phyloP scores from a whole-genome alignment of 1,140 invertebrate genomes.

The Drosophila auraria region DNA sequence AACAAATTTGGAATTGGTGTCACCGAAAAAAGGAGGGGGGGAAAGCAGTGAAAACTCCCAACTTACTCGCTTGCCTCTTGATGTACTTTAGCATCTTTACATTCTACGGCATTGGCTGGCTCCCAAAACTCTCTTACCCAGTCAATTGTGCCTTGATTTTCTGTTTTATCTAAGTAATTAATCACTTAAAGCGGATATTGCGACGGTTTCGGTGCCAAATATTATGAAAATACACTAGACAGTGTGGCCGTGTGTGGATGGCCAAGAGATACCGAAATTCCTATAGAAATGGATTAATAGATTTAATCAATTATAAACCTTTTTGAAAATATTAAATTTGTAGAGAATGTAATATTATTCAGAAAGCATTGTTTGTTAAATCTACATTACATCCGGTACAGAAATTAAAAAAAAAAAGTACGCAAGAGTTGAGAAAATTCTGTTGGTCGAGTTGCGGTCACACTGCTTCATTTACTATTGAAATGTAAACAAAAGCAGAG shows the following conservation, averaged over 20 bases:
- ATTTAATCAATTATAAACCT: not conserved
- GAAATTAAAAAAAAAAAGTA: no score
- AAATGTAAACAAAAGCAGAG: not conserved
- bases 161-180: not conserved
- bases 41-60: slow-evolving; percentile 9
- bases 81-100: slow-evolving; percentile 81
- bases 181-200: slow-evolving; percentile 1
- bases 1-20: slow-evolving; percentile 37
- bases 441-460: not conserved
- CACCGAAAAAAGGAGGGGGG: slow-evolving; percentile 8
- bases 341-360: no score
- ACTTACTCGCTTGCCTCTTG: slow-evolving; percentile 81
- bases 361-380: no score
- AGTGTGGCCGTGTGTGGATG: not conserved
- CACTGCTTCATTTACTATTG: not conserved
- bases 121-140: not conserved
- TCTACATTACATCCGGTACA: no score
- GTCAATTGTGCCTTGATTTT: slow-evolving; percentile 13
- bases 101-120: slow-evolving; percentile 51
- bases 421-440: no score
- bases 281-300: not conserved
- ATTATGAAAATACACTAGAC: slow-evolving; percentile 24
- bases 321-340: no score
- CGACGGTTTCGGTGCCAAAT: slow-evolving; percentile 24
- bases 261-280: not conserved